Percentiles rank a stretch among this genome's conserved stretches.
These are phyloP conservation scores for Gymnosoma rotundatum DNA, from an alignment of 2,888 invertebrate genomes.

Conservation along the genomic window DNA sequence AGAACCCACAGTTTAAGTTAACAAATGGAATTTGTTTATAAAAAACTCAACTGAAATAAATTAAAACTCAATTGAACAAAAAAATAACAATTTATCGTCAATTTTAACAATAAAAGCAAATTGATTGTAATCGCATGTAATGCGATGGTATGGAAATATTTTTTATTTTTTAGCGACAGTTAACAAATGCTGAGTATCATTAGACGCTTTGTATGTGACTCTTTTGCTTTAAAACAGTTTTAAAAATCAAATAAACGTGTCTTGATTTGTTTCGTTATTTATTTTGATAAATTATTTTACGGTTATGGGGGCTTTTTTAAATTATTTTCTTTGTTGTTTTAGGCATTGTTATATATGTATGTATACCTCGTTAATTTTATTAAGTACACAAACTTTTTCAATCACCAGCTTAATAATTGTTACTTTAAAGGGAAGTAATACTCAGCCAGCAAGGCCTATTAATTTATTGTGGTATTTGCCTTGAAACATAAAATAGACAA, in stretches of 20 bases:
- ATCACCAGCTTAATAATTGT: too few relatives aligned
- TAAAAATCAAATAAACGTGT: background rate
- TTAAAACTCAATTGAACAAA: constrained; percentile 72
- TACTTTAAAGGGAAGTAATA: too few relatives aligned
- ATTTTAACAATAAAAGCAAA: constrained; percentile 60
- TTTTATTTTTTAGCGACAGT: constrained; percentile 29
- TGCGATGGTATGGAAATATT: constrained; percentile 40
- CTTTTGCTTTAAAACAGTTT: constrained; percentile 13
- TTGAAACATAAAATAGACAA: too few relatives aligned
- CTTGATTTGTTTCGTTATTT: constrained; percentile 4
- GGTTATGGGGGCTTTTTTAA: background rate
- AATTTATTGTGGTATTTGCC: too few relatives aligned
- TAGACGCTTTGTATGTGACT: background rate
- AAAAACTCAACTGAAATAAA: constrained; percentile 47
- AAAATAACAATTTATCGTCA: constrained; percentile 49
- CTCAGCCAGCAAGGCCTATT: too few relatives aligned
- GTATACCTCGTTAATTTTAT: too few relatives aligned
- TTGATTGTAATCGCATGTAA: constrained; percentile 74
- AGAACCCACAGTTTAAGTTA: constrained; percentile 22
- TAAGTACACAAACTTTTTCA: too few relatives aligned
- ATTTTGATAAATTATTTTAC: constrained; percentile 8
- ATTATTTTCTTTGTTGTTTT: background rate
- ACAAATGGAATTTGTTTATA: constrained; percentile 11
- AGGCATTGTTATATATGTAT: too few relatives aligned
- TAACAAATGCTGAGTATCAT: background rate